Percentiles rank a stretch among this genome's conserved stretches.
Conservation (phyloP, 2,797 vertebrate species). For the Anomalospiza imberbis region DNA sequence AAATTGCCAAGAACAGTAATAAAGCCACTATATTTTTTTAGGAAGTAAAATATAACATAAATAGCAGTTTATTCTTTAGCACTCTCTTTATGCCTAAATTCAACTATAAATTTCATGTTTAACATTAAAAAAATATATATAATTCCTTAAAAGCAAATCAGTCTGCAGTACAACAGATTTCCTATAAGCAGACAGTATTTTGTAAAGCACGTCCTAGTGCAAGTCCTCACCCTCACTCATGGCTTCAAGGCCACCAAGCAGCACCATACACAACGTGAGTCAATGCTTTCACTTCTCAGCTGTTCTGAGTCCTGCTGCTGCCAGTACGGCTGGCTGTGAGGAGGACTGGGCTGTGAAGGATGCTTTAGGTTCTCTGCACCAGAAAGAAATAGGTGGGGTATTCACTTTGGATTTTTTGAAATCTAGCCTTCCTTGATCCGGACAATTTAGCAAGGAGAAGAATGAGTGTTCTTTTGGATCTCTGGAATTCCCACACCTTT, state of each 20-base stretch:
- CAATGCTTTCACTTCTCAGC: background rate
- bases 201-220: background rate
- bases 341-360: background rate
- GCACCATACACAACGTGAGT: rapidly evolving
- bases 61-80: background rate
- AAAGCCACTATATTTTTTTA: background rate
- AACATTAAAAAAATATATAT: background rate
- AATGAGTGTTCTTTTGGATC: background rate
- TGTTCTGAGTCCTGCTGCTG: background rate
- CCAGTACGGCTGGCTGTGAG: background rate
- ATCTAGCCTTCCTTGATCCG: background rate
- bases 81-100: background rate
- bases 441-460: background rate
- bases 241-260: background rate
- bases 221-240: background rate
- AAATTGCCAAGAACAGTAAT: background rate
- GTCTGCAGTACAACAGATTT: background rate
- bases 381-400: background rate
- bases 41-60: background rate
- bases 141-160: background rate
- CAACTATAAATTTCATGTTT: background rate
- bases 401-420: background rate
- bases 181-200: background rate
- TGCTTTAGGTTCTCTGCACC: background rate
- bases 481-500: background rate